Percentiles rank a stretch among this genome's conserved stretches.
Evolutionary conservation across 1,140 invertebrate genomes (phyloP).

Genomic region (Pachypsylla venusta): DNA sequence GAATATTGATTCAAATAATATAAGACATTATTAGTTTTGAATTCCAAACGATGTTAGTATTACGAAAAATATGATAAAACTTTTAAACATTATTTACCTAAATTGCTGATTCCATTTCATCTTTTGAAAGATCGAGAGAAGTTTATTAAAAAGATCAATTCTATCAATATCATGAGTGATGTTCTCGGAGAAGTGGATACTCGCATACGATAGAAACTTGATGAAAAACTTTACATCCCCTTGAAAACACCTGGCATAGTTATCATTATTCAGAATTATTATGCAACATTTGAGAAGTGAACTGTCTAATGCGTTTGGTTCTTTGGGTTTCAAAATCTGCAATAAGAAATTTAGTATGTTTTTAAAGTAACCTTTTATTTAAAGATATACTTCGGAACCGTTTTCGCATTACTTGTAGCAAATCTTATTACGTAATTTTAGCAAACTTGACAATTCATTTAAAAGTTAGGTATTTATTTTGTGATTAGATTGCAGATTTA

Average conservation of each 20-base stretch:
- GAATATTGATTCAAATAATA: background rate
- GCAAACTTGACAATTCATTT: too few species aligned
- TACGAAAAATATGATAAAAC: too few species aligned
- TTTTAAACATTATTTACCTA: too few species aligned
- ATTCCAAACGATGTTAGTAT: background rate
- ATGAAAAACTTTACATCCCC: background rate
- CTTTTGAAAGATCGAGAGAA: background rate
- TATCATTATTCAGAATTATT: background rate
- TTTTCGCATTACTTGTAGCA: too few species aligned
- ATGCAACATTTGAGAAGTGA: background rate
- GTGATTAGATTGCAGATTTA: too few species aligned
- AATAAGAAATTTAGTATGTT: too few species aligned
- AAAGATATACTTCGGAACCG: too few species aligned
- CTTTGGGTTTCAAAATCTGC: background rate
- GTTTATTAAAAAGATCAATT: background rate
- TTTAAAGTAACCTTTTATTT: too few species aligned
- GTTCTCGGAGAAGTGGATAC: background rate
- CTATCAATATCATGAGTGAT: background rate
- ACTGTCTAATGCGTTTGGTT: background rate
- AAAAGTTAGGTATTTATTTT: too few species aligned
- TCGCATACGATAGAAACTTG: background rate
- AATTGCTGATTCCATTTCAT: background rate
- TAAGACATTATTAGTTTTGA: background rate
- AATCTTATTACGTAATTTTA: too few species aligned
- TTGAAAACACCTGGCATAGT: background rate